A percentile compares a stretch with the other conserved stretches of the same genome.
Conservation (phyloP, 2,797 vertebrate genomes). For the Mus spretus region DNA sequence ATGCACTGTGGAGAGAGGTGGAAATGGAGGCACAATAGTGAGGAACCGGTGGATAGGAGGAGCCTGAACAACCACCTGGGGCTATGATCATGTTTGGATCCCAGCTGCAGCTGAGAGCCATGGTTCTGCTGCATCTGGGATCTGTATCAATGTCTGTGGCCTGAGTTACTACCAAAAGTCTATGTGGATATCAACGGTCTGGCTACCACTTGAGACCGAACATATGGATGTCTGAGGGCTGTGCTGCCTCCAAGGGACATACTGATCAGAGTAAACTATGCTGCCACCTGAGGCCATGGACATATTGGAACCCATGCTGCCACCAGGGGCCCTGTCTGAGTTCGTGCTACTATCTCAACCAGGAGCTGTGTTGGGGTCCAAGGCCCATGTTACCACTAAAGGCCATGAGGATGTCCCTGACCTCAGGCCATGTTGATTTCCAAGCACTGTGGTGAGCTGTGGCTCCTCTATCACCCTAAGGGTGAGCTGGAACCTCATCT, state of each 20-base stretch:
- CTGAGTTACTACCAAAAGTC: background rate
- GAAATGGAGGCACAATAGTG: background rate
- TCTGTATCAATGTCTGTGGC: background rate
- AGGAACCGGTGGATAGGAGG: background rate
- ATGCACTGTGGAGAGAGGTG: background rate
- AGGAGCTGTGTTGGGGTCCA: background rate
- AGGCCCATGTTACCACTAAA: background rate
- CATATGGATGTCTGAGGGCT: background rate
- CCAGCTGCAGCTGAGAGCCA: background rate
- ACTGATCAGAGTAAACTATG: background rate
- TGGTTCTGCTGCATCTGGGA: background rate
- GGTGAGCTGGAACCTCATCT: background rate
- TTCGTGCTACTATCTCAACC: background rate
- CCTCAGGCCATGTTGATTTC: background rate
- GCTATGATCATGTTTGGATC: background rate
- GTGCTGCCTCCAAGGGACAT: background rate
- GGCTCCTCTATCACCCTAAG: background rate
- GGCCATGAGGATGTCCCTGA: background rate
- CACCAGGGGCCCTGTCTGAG: background rate
- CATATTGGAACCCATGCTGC: background rate
- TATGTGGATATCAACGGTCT: background rate
- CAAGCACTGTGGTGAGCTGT: background rate
- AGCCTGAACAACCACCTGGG: background rate
- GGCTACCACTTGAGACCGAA: background rate
- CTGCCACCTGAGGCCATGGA: background rate